These are phyloP conservation scores for Clamator glandarius DNA, from an alignment of 2,797 vertebrate species.

Conservation along the genomic window DNA sequence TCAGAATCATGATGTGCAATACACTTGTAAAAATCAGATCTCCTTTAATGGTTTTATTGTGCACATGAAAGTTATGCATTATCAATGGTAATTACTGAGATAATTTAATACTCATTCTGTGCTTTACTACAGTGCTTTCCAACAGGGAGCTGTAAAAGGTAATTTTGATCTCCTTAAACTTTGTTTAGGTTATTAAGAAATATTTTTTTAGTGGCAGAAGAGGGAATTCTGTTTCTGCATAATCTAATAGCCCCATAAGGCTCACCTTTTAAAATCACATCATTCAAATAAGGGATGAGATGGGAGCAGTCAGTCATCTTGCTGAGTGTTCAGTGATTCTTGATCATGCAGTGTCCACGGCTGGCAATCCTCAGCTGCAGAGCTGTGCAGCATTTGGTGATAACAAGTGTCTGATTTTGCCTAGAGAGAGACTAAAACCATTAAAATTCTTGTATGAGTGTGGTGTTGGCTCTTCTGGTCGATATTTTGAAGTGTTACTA, in stretches of 20 bases:
- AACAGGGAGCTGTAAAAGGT: slow-evolving; percentile 55
- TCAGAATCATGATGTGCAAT: background rate
- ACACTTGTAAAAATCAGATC: background rate
- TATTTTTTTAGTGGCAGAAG: slow-evolving; percentile 24
- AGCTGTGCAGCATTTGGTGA: background rate
- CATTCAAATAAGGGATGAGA: background rate
- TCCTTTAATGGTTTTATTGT: slow-evolving; percentile 8
- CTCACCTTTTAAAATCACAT: slow-evolving; percentile 13
- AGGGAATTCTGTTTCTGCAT: slow-evolving; percentile 26
- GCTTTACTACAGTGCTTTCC: slow-evolving; percentile 10
- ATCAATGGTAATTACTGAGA: slow-evolving; percentile 5
- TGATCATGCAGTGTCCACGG: accelerated
- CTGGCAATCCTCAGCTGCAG: background rate
- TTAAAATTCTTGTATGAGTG: background rate
- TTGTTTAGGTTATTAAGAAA: slow-evolving; percentile 57
- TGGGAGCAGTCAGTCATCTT: background rate
- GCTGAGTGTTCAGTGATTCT: background rate
- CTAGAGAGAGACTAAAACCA: background rate
- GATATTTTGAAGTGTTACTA: background rate
- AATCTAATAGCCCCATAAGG: slow-evolving; percentile 33
- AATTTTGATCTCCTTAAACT: slow-evolving; percentile 60
- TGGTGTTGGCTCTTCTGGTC: background rate
- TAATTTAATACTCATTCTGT: slow-evolving; percentile 24
- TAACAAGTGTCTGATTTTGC: background rate
- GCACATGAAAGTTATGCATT: slow-evolving; percentile 11